phyloP scores from a whole-genome alignment of 1,140 invertebrate species.

The Ceratina calcarata region DNA sequence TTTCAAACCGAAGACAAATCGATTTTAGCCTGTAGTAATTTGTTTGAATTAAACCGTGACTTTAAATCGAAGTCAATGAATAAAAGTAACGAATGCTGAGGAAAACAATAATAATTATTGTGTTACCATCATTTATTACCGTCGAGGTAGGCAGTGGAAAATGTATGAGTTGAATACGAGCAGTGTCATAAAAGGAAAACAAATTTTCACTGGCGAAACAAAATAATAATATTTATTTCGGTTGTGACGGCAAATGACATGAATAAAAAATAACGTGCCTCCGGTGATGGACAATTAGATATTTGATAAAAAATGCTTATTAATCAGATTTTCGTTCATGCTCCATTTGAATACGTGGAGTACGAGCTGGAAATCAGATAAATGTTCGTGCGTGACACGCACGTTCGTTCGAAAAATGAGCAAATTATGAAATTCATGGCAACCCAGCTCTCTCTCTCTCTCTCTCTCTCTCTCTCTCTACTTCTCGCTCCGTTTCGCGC shows the following conservation, averaged over 20 bases:
- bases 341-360: not conserved
- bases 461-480: no score
- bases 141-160: no score
- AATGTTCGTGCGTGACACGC: not conserved
- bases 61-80: no score
- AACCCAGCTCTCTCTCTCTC: no score
- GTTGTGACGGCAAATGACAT: not conserved
- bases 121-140: no score
- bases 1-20: no score
- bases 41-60: no score
- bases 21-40: no score
- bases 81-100: no score
- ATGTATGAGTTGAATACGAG: no score
- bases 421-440: slow-evolving; percentile 28
- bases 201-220: not conserved
- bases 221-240: not conserved
- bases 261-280: not conserved
- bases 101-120: no score
- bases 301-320: slow-evolving; percentile 12
- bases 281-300: not conserved
- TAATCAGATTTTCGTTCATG: slow-evolving; percentile 25
- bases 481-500: not conserved
- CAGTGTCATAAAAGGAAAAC: not conserved
- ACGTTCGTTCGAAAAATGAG: not conserved
- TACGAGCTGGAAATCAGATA: not conserved